phyloP scores from a whole-genome alignment of 2,888 invertebrate species.

The Dermolepida albohirtum region DNA sequence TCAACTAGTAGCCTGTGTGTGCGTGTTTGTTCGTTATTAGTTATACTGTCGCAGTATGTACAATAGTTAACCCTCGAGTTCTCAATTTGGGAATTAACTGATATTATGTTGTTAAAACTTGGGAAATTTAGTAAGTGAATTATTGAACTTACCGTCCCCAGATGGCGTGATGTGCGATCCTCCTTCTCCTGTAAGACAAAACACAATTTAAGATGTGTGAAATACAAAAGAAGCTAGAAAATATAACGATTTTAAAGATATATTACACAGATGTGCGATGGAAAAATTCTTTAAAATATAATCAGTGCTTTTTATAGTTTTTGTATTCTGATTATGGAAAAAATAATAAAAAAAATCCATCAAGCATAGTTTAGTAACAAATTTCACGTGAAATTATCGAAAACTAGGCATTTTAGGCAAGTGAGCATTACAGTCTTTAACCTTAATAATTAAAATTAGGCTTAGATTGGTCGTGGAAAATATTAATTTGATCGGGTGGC shows the following conservation, averaged over 20 bases:
- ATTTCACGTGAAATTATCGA: no score
- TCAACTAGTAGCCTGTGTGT: conserved; percentile 32
- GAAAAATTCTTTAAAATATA: no score
- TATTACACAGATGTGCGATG: no score
- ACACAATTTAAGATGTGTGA: conserved; percentile 7
- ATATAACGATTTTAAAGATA: not conserved
- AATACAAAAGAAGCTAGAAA: conserved; percentile 3
- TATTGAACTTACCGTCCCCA: conserved; percentile 62
- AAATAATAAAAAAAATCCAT: no score
- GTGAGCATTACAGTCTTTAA: no score
- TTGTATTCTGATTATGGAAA: no score
- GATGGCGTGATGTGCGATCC: conserved; percentile 64
- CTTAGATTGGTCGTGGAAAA: no score
- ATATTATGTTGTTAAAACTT: not conserved
- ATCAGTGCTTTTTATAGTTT: no score
- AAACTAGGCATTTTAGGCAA: no score
- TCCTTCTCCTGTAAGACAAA: conserved; percentile 61
- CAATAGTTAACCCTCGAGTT: not conserved
- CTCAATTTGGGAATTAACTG: conserved; percentile 11
- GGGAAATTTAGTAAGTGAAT: not conserved
- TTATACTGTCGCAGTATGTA: not conserved
- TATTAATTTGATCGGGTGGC: no score
- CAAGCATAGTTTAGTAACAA: no score
- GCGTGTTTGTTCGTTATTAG: conserved; percentile 22
- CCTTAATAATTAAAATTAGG: no score